Conservation (phyloP, 2,113 vertebrate genomes). For the Casuarius casuarius region DNA sequence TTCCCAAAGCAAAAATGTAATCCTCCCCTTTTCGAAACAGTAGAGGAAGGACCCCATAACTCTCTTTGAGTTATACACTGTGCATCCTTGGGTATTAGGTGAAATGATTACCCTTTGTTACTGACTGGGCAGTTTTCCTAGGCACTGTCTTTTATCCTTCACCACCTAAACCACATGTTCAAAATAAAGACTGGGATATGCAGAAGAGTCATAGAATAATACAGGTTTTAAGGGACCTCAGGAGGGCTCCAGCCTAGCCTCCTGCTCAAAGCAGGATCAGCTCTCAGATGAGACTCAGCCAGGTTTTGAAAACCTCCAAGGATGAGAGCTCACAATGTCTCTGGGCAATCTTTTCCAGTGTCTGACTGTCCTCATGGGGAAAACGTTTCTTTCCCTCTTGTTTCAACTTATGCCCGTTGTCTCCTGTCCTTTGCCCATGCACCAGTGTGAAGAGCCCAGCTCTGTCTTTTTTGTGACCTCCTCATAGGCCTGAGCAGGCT, state of each 20-base stretch:
- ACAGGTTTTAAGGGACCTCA: too few relatives aligned
- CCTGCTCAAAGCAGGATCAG: too few relatives aligned
- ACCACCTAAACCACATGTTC: neutral
- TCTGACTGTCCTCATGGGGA: neutral
- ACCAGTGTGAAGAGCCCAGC: neutral
- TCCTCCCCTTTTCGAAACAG: neutral
- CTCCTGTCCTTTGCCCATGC: neutral
- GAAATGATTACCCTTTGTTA: neutral
- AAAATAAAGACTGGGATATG: neutral
- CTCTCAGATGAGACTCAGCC: too few relatives aligned
- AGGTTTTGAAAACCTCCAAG: neutral
- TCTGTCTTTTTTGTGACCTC: neutral
- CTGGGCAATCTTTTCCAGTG: neutral
- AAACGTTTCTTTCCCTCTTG: neutral
- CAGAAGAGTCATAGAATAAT: too few relatives aligned
- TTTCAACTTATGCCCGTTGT: neutral
- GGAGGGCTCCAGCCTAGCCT: too few relatives aligned
- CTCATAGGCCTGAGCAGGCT: neutral
- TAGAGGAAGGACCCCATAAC: neutral
- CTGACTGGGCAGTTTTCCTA: neutral
- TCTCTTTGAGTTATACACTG: neutral
- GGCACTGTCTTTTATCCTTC: neutral
- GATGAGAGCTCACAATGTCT: neutral
- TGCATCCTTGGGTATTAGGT: neutral
- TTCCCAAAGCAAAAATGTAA: neutral